phyloP scores from a whole-genome alignment of 2,113 vertebrate species.

The Labrus mixtus region DNA sequence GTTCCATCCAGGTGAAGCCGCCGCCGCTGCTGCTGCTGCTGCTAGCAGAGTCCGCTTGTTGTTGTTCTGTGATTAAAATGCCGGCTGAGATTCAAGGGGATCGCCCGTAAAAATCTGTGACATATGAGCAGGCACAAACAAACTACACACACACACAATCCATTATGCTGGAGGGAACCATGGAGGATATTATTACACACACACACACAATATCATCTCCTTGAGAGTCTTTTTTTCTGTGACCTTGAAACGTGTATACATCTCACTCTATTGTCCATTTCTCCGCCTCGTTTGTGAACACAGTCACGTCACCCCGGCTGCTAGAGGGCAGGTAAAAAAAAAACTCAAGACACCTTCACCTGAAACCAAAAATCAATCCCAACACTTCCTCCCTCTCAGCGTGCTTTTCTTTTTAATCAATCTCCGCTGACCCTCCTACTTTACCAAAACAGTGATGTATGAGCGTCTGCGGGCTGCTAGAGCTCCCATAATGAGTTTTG shows the following conservation, averaged over 20 bases:
- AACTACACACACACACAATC: background rate
- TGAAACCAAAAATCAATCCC: slow-evolving; percentile 38
- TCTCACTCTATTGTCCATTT: background rate
- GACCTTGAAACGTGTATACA: slow-evolving; percentile 27
- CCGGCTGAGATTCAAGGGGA: slow-evolving; percentile 21
- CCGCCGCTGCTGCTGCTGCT: too few relatives aligned
- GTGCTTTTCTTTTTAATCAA: slow-evolving; percentile 49
- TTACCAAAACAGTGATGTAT: slow-evolving; percentile 40
- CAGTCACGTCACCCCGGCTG: slow-evolving; percentile 20
- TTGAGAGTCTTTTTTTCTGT: slow-evolving; percentile 12
- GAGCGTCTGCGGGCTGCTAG: slow-evolving; percentile 19
- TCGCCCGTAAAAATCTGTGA: slow-evolving; percentile 16
- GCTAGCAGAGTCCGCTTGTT: background rate
- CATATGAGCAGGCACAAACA: slow-evolving; percentile 1
- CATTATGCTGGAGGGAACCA: background rate
- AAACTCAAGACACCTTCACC: slow-evolving; percentile 5
- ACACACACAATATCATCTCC: slow-evolving; percentile 10
- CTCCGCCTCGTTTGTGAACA: slow-evolving; percentile 25
- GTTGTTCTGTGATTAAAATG: slow-evolving; percentile 47
- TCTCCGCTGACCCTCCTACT: slow-evolving; percentile 16
- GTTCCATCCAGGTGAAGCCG: slow-evolving; percentile 28
- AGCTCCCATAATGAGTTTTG: slow-evolving; percentile 40
- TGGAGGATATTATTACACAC: background rate
- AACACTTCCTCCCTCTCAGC: slow-evolving; percentile 12
- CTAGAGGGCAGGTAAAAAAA: background rate